Conservation (phyloP, 2,797 vertebrate species). For the Amniataba percoides region DNA sequence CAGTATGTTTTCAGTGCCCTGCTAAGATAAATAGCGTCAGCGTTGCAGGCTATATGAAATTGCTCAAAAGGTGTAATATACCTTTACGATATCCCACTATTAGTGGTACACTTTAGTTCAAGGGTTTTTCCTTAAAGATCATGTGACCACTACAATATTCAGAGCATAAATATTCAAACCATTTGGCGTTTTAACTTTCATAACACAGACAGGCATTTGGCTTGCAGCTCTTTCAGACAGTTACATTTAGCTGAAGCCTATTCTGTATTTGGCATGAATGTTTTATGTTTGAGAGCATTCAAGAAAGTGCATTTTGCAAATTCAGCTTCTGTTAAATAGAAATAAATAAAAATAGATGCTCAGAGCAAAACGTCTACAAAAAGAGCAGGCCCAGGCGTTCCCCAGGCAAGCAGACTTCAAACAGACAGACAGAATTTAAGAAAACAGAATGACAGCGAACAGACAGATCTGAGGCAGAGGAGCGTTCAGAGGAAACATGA, state of each 20-base stretch:
- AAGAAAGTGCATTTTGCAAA: not conserved
- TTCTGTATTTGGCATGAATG: not conserved
- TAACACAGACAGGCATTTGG: not conserved
- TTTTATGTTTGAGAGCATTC: not conserved
- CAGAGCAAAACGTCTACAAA: slow-evolving; percentile 8
- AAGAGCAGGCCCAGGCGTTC: not conserved
- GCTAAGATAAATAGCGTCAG: not conserved
- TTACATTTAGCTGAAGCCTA: not conserved
- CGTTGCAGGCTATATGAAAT: not conserved
- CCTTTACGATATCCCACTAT: not conserved
- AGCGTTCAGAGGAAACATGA: slow-evolving; percentile 10
- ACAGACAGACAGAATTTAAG: not conserved
- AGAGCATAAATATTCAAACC: not conserved
- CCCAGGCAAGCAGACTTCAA: slow-evolving; percentile 9
- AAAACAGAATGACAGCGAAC: not conserved
- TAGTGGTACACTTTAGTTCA: not conserved
- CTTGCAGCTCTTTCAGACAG: too few species aligned
- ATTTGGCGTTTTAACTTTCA: not conserved
- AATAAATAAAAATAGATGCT: slow-evolving; percentile 10
- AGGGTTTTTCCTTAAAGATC: not conserved
- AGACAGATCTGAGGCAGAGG: not conserved
- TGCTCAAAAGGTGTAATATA: not conserved
- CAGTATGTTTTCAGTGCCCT: not conserved
- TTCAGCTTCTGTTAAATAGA: slow-evolving; percentile 1
- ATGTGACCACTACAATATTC: not conserved